A percentile compares a stretch with the other conserved stretches of the same genome.
Evolutionary conservation across 1,140 invertebrate species (phyloP).

Genomic region (Glomeris maerens): DNA sequence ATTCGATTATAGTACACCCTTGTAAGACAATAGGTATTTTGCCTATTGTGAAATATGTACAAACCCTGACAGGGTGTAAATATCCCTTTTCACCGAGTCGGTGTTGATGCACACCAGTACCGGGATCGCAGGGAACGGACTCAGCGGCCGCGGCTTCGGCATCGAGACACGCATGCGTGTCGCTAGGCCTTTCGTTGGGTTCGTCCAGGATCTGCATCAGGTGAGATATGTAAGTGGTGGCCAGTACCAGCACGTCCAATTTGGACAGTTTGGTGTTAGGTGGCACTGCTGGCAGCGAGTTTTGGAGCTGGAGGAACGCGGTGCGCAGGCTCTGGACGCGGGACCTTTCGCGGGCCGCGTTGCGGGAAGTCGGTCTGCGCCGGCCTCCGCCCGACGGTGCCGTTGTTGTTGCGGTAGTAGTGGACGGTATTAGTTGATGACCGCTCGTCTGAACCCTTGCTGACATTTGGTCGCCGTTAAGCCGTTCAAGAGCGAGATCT

Average conservation of each 20-base stretch:
- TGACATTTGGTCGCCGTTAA: too few relatives aligned
- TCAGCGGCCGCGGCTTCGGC: not conserved
- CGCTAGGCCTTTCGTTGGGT: not conserved
- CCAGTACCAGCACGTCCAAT: conserved; percentile 33
- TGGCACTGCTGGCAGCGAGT: conserved; percentile 32
- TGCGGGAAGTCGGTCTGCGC: conserved; percentile 25
- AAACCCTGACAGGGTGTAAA: conserved; percentile 10
- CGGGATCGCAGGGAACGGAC: not conserved
- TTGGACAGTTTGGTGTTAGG: conserved; percentile 35
- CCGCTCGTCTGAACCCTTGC: too few relatives aligned
- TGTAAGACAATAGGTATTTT: not conserved
- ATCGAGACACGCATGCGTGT: not conserved
- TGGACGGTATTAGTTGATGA: too few relatives aligned
- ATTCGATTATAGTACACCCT: not conserved
- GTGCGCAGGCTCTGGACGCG: conserved; percentile 30
- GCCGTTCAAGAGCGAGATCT: too few relatives aligned
- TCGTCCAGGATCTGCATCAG: conserved; percentile 22
- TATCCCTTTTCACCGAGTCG: not conserved
- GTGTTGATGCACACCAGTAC: conserved; percentile 2
- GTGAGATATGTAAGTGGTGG: conserved; percentile 34
- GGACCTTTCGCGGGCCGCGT: conserved; percentile 33
- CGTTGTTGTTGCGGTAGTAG: too few relatives aligned
- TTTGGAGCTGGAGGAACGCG: conserved; percentile 30
- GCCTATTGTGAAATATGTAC: not conserved
- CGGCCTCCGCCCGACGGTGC: too few relatives aligned